These are phyloP conservation scores for Dynastes grantii DNA, from an alignment of 2,888 invertebrate genomes.

Conservation along the genomic window DNA sequence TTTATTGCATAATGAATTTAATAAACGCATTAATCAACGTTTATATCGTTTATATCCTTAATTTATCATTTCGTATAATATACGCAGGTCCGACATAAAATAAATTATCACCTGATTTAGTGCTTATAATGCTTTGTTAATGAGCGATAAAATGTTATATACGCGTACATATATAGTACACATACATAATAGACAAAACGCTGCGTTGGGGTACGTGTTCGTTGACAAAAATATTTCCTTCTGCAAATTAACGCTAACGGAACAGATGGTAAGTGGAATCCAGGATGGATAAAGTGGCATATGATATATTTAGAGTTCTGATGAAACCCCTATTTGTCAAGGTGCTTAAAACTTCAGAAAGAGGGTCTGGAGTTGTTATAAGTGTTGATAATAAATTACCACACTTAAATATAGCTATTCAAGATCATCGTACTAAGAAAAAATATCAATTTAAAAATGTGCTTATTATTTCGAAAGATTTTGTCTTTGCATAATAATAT, in stretches of 20 bases:
- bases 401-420: neutral
- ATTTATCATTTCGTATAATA: neutral
- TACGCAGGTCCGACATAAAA: neutral
- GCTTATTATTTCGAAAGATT: too few species aligned
- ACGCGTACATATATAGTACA: too few species aligned
- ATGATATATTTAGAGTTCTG: constrained; percentile 45
- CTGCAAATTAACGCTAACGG: neutral
- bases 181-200: neutral
- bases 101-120: neutral
- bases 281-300: constrained; percentile 30
- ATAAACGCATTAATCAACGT: constrained; percentile 20
- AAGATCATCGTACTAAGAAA: too few species aligned
- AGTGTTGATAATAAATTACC: constrained; percentile 4
- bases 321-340: constrained; percentile 48
- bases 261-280: constrained; percentile 7
- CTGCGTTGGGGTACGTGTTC: neutral
- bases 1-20: constrained; percentile 24
- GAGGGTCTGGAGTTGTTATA: neutral
- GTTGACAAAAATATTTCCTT: neutral
- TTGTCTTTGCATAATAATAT: too few species aligned
- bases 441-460: too few species aligned
- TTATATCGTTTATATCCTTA: neutral
- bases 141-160: constrained; percentile 1
- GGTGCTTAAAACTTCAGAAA: neutral
- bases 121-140: constrained; percentile 7